Conservation (phyloP, 2,888 invertebrate genomes). For the Euproctis similis region DNA sequence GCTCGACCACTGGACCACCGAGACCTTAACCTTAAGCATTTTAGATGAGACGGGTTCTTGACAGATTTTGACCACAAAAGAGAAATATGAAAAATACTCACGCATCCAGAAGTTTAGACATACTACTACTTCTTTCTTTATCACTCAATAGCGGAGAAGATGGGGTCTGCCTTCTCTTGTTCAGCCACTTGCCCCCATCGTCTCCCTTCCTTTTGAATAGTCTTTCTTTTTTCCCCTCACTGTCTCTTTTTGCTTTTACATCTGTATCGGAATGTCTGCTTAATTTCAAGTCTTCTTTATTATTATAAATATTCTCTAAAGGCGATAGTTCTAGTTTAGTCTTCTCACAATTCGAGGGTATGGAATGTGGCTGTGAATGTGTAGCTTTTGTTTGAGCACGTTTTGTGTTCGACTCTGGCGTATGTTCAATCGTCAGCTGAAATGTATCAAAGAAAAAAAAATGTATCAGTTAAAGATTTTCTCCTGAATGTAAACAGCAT, state of each 20-base stretch:
- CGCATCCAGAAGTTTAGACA: constrained; percentile 88
- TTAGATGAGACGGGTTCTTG: no score
- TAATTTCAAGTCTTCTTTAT: constrained; percentile 30
- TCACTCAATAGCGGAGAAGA: constrained; percentile 73
- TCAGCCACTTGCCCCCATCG: constrained; percentile 48
- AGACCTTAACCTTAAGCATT: no score
- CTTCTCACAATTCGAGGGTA: constrained; percentile 20
- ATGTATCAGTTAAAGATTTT: no score
- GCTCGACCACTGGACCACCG: no score
- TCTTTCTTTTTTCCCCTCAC: constrained; percentile 47
- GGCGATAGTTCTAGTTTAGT: constrained; percentile 51
- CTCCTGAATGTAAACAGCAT: no score
- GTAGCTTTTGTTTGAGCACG: constrained; percentile 14
- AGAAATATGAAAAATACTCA: no score
- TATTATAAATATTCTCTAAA: constrained; percentile 65
- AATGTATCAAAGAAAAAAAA: no score
- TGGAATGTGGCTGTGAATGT: constrained; percentile 5
- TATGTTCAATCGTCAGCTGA: constrained; percentile 91
- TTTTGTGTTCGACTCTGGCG: constrained; percentile 79
- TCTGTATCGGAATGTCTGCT: constrained; percentile 40
- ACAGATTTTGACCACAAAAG: no score
- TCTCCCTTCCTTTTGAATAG: constrained; percentile 65
- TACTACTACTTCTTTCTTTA: constrained; percentile 89
- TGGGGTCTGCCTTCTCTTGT: constrained; percentile 52
- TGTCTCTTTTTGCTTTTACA: constrained; percentile 49